Evolutionary conservation across 2,113 vertebrate genomes (phyloP).

Genomic region (Patagioenas fasciata): DNA sequence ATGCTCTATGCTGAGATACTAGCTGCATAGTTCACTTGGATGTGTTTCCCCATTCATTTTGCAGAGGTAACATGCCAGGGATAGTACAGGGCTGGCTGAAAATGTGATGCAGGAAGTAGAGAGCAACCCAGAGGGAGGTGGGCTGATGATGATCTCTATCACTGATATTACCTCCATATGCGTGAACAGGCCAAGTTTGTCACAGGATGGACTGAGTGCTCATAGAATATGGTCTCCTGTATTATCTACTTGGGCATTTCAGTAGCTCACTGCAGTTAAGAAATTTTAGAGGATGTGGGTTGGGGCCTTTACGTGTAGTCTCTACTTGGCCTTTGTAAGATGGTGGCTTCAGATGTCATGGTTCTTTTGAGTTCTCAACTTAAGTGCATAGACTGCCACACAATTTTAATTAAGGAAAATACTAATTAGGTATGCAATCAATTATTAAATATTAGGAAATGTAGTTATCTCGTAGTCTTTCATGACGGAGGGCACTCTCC

Average conservation of each 20-base stretch:
- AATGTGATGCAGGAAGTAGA: fast-evolving
- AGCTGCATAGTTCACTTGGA: fast-evolving
- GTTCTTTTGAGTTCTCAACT: background rate
- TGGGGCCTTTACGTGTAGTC: background rate
- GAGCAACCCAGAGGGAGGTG: fast-evolving
- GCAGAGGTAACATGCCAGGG: fast-evolving
- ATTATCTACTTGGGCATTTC: background rate
- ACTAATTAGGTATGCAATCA: too few species aligned
- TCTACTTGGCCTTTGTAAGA: fast-evolving
- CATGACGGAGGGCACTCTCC: background rate
- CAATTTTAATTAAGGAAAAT: background rate
- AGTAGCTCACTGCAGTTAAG: background rate
- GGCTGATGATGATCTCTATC: background rate
- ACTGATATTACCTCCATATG: background rate
- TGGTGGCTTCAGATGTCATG: background rate
- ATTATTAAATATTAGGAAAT: background rate
- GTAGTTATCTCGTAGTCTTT: background rate
- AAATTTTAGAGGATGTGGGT: background rate
- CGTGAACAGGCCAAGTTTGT: background rate
- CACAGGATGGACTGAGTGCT: background rate
- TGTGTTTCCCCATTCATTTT: fast-evolving
- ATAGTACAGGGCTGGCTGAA: background rate
- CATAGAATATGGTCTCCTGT: background rate
- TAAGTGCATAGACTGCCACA: background rate
- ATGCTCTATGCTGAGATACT: too few species aligned